phyloP scores from a whole-genome alignment of 2,888 invertebrate species.

The Drosophila longiperda region DNA sequence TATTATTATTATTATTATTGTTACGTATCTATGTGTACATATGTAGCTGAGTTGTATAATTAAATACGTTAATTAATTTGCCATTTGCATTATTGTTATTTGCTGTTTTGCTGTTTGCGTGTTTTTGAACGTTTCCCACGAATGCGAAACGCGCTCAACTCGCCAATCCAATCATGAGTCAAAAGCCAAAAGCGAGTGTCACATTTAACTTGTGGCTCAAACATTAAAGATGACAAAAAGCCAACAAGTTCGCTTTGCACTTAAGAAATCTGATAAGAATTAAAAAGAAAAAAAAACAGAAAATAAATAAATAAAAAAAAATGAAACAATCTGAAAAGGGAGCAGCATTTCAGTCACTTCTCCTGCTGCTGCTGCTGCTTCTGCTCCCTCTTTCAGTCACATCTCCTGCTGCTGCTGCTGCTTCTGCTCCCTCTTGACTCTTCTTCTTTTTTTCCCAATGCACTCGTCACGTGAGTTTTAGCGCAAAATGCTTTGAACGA shows the following conservation, averaged over 20 bases:
- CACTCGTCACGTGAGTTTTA: slow-evolving; percentile 81
- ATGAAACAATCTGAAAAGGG: slow-evolving; percentile 6
- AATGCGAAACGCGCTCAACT: slow-evolving; percentile 36
- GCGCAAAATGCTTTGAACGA: slow-evolving; percentile 77
- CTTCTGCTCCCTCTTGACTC: neutral
- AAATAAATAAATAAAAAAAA: neutral
- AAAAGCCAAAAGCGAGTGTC: slow-evolving; percentile 67
- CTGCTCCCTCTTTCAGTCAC: no score
- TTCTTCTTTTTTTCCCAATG: slow-evolving; percentile 44
- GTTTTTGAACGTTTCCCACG: slow-evolving; percentile 64
- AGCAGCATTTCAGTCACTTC: slow-evolving; percentile 31
- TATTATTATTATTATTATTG: neutral
- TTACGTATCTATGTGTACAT: neutral
- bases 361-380: neutral
- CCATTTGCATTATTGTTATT: slow-evolving; percentile 36
- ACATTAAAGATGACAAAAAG: slow-evolving; percentile 82
- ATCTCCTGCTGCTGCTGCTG: neutral
- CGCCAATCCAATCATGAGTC: slow-evolving; percentile 57
- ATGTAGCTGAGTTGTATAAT: slow-evolving; percentile 39
- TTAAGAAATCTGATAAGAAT: slow-evolving; percentile 75
- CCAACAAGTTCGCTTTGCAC: slow-evolving; percentile 80
- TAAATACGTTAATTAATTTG: slow-evolving; percentile 56
- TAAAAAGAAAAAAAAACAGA: no score
- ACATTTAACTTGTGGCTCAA: slow-evolving; percentile 78
- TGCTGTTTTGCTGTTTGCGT: slow-evolving; percentile 7